A percentile compares a stretch with the other conserved stretches of the same genome.
Evolutionary conservation across 2,888 invertebrate genomes (phyloP).

Genomic region (Deilephila porcellus): DNA sequence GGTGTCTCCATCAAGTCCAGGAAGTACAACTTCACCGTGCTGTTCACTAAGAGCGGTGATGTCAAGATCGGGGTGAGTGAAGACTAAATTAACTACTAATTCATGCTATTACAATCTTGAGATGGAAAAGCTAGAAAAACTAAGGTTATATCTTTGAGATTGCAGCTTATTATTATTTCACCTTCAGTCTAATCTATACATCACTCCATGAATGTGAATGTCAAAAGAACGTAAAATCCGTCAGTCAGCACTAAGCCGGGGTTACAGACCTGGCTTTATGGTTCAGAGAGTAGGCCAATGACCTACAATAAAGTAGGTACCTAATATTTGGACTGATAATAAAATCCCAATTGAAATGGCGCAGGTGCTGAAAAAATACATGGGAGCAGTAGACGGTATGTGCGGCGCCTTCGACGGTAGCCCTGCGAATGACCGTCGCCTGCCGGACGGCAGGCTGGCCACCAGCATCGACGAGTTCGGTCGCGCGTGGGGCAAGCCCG

Average conservation of each 20-base stretch:
- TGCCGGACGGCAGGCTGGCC: constrained; percentile 87
- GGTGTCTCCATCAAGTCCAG: constrained; percentile 88
- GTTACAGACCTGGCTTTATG: too few relatives aligned
- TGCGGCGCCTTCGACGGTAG: constrained; percentile 91
- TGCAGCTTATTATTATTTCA: too few relatives aligned
- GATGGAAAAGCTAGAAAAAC: too few relatives aligned
- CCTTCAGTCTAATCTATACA: too few relatives aligned
- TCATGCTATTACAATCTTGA: too few relatives aligned
- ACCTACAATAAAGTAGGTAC: too few relatives aligned
- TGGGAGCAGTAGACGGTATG: constrained; percentile 89
- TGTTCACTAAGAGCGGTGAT: constrained; percentile 88
- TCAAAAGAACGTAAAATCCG: too few relatives aligned
- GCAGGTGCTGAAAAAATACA: constrained; percentile 84
- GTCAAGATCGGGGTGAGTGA: constrained; percentile 88
- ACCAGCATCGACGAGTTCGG: constrained; percentile 89
- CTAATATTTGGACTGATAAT: too few relatives aligned
- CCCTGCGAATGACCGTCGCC: constrained; percentile 87
- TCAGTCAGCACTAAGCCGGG: too few relatives aligned
- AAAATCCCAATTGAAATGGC: neutral
- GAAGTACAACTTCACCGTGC: constrained; percentile 89
- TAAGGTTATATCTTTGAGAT: too few relatives aligned
- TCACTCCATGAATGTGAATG: too few relatives aligned
- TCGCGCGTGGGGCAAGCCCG: constrained; percentile 88
- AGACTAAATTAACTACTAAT: neutral
- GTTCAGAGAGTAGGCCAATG: too few relatives aligned